Evolutionary conservation across 2,888 invertebrate genomes (phyloP), one percentile per base, ranked within the genome.

Genomic region (Deilephila porcellus): DNA sequence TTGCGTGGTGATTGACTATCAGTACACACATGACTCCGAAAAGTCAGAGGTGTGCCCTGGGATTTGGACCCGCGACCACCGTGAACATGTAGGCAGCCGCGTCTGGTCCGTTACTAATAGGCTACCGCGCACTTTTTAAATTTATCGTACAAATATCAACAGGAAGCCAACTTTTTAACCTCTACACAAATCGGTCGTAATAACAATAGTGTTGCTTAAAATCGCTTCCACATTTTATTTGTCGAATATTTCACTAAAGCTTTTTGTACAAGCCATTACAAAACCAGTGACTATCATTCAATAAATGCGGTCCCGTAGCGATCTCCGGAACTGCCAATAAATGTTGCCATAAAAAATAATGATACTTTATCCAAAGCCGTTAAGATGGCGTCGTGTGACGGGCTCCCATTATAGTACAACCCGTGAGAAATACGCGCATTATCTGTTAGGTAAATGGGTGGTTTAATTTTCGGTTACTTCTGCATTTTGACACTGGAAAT

Each of bases 281-380:
- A 37, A 63, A 63, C n/a, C 63, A 37, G 34, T 29, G 32, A 20
- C 20, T 45, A 67, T 67, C 52, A 67, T 52, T 67, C 67, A 67
- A 52, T 20, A 25, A 45, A 11, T 25, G n/a, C 52, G 45, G 20
- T 45, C 45, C 25, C 67, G 67, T 7, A 56, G 19, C 45, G 67
- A 67, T 67, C 52, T 20, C 20, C 67, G 67, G 67, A 67, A 67
- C 67, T 52, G 67, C 67, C 67, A 67, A 67, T 67, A 67, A 67
- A 67, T 67, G 67, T 67, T 52, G 67, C 52, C 67, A 67, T 67
- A 67, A 67, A 67, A 67, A 67, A 67, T 67, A 67, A 67, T 67
- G 52, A 67, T 67, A 52, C 67, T 52, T 52, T 52, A 67, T 67
- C 67, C 67, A 67, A 67, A 67, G 25, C 67, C 67, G 45, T 67